Evolutionary conservation across 2,113 vertebrate genomes (phyloP).

Genomic region (Lophochroa leadbeateri): DNA sequence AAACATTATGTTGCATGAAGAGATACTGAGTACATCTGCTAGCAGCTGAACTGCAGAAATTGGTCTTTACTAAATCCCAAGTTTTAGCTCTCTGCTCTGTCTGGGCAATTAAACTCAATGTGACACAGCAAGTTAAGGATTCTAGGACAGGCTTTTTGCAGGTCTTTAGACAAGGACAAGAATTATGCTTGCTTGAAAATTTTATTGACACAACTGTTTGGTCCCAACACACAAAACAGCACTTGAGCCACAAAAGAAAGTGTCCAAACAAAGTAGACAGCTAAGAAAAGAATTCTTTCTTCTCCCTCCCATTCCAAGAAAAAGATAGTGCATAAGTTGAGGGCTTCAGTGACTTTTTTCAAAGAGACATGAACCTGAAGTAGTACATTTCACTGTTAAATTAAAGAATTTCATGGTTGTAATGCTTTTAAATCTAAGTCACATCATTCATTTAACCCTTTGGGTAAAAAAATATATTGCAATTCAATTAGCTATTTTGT

Average conservation of each 20-base stretch:
- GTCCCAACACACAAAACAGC: constrained; percentile 90
- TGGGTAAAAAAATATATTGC: constrained; percentile 75
- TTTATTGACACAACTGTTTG: constrained; percentile 95
- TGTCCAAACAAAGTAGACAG: constrained; percentile 76
- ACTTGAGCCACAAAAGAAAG: constrained; percentile 78
- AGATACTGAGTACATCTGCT: background rate
- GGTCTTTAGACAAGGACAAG: constrained; percentile 17
- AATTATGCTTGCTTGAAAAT: constrained; percentile 87
- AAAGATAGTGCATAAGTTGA: constrained; percentile 65
- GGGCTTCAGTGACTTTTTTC: constrained; percentile 59
- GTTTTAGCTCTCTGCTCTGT: background rate
- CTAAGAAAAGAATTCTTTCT: constrained; percentile 62
- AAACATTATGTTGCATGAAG: background rate
- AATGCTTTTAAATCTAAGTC: constrained; percentile 65
- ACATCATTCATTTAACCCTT: constrained; percentile 75
- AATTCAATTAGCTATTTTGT: constrained; percentile 57
- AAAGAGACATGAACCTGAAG: constrained; percentile 63
- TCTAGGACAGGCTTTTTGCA: background rate
- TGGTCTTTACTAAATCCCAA: background rate
- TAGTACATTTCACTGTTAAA: constrained; percentile 66
- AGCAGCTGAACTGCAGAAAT: rapidly evolving
- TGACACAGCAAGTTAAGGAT: background rate
- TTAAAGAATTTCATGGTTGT: constrained; percentile 68
- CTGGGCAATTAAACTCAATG: background rate
- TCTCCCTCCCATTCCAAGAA: constrained; percentile 48